Evolutionary conservation across 2,888 invertebrate species (phyloP), one percentile per base, ranked within the genome.

Genomic region (Petrophora chlorosata): DNA sequence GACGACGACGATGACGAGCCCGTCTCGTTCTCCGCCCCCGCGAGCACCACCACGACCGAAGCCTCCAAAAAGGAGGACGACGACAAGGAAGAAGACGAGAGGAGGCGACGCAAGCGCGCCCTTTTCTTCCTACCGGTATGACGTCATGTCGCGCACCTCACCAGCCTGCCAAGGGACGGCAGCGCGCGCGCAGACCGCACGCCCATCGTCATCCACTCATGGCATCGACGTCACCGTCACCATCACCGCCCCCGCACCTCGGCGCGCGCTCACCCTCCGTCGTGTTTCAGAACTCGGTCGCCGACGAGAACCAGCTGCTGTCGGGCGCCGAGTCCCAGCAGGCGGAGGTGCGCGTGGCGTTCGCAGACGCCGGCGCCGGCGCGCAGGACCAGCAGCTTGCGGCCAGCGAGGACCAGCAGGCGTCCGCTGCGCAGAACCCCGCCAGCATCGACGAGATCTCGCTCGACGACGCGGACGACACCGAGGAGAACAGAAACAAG

Each of bases 401-500:
- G 41, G 72, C 59, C 54, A 67, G 61, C 65, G 54, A 83, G 25
- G 90, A 90, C 70, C 89, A 90, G 65, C 81, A 83, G 54, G 73
- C 92, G 35, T 91, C 92, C 35, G 91, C 92, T 14, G 92, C 94
- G 36, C 92, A 93, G 66, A 93, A 92, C 39, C 5, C 15, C 13
- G 93, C 93, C 51, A 91, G 92, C 67, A 92, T 95, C 60, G 94
- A 93, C 68, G 93, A 95, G 73, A 92, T 95, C 70, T 91, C 93
- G 2, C 85, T 95, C 63, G 94, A 94, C 60, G 94, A 95, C 67
- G 91, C 92, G 44, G 95, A 94, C 64, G 91, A 84, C 67, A 94
- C 93, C 70, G 94, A 95, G 73, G 95, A 95, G 77, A 94, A 95
- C 82, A 92, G 96, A 73, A 95, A 96, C 83, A 97, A 96, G 82